Conservation (phyloP, 2,113 vertebrate species). For the Athene cunicularia region DNA sequence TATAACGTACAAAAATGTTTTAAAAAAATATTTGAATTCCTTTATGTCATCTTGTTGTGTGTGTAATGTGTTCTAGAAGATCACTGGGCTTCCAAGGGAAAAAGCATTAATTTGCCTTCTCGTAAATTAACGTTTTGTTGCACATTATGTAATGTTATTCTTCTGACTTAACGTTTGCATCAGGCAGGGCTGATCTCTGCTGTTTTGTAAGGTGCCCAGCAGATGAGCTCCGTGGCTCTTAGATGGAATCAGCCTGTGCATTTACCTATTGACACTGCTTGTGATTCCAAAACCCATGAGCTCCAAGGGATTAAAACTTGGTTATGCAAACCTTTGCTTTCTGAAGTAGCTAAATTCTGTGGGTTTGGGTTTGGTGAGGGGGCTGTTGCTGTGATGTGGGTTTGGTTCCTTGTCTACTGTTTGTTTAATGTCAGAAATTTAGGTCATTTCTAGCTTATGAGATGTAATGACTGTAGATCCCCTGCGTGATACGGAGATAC, state of each 20-base stretch:
- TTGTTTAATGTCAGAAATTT: neutral
- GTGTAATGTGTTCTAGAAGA: neutral
- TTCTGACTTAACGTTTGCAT: neutral
- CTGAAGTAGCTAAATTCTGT: neutral
- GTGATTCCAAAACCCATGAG: neutral
- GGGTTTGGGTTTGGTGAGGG: neutral
- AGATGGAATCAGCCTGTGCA: neutral
- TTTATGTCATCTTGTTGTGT: neutral
- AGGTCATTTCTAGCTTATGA: neutral
- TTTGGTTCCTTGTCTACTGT: neutral
- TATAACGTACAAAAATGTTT: neutral
- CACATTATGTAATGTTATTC: neutral
- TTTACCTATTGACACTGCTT: neutral
- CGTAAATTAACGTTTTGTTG: neutral
- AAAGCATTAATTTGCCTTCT: neutral
- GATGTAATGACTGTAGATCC: neutral
- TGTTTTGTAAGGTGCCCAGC: neutral
- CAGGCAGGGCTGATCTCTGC: neutral
- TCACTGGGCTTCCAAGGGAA: neutral
- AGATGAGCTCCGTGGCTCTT: neutral
- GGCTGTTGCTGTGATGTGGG: neutral
- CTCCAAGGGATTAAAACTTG: neutral
- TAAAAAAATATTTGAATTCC: accelerated
- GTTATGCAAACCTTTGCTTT: neutral
- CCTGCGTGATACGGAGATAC: accelerated